Evolutionary conservation across 2,113 vertebrate species (phyloP).

Genomic region (Myrmecophaga tridactyla): DNA sequence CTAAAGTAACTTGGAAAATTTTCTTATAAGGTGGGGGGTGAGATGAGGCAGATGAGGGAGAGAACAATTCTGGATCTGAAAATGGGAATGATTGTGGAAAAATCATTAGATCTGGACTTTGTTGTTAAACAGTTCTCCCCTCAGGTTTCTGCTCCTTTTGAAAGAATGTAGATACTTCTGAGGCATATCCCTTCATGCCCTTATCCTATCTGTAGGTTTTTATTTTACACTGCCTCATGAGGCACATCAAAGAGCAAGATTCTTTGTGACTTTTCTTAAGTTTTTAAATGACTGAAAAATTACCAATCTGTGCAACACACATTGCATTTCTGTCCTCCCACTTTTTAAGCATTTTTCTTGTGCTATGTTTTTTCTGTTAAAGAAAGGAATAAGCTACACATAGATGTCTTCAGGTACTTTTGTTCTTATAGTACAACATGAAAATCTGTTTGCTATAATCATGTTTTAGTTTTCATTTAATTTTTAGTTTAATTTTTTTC

Average conservation of each 20-base stretch:
- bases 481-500: neutral
- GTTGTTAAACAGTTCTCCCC: neutral
- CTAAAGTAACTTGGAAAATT: neutral
- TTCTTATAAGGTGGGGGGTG: neutral
- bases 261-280: neutral
- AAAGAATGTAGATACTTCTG: neutral
- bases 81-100: neutral
- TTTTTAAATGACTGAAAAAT: neutral
- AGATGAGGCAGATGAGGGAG: neutral
- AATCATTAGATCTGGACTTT: neutral
- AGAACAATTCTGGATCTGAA: neutral
- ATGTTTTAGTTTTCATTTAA: conserved; percentile 5
- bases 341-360: neutral
- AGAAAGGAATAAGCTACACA: neutral
- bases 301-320: neutral
- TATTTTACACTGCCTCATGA: neutral
- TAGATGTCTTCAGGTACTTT: neutral
- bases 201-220: neutral
- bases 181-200: neutral
- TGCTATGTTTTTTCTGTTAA: neutral
- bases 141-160: neutral
- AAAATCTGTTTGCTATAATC: neutral
- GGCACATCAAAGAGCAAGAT: neutral
- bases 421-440: neutral
- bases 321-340: neutral